These are phyloP conservation scores for Heliconius himera DNA, from an alignment of 1,140 invertebrate genomes.

Conservation along the genomic window DNA sequence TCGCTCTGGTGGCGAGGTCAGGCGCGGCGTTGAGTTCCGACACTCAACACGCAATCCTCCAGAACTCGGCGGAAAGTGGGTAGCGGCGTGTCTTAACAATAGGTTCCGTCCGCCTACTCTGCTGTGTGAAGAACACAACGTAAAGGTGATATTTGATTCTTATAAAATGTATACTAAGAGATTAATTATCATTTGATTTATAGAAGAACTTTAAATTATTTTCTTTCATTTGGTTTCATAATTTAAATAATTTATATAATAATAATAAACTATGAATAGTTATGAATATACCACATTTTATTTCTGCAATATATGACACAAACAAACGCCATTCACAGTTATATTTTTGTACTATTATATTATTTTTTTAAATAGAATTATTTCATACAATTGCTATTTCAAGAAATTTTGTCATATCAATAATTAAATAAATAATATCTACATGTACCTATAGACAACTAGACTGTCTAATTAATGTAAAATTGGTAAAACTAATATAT, in stretches of 20 bases:
- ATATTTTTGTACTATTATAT: slow-evolving; percentile 28
- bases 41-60: no score
- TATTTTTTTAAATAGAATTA: slow-evolving; percentile 6
- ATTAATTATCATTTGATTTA: background rate
- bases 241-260: background rate
- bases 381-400: background rate
- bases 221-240: background rate
- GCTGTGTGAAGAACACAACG: no score
- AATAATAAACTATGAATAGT: background rate
- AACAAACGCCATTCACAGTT: background rate
- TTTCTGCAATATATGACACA: background rate
- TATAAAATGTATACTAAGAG: background rate
- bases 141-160: no score
- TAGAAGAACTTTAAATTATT: background rate
- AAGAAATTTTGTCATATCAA: background rate
- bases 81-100: no score
- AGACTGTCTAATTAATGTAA: background rate
- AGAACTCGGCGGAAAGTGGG: no score
- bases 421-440: slow-evolving; percentile 12
- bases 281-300: background rate
- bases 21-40: no score
- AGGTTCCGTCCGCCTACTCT: no score
- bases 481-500: background rate
- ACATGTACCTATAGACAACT: background rate
- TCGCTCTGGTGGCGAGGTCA: no score